A percentile compares a stretch with the other conserved stretches of the same genome.
Evolutionary conservation across 2,113 vertebrate genomes (phyloP).

Genomic region (Stercorarius parasiticus): DNA sequence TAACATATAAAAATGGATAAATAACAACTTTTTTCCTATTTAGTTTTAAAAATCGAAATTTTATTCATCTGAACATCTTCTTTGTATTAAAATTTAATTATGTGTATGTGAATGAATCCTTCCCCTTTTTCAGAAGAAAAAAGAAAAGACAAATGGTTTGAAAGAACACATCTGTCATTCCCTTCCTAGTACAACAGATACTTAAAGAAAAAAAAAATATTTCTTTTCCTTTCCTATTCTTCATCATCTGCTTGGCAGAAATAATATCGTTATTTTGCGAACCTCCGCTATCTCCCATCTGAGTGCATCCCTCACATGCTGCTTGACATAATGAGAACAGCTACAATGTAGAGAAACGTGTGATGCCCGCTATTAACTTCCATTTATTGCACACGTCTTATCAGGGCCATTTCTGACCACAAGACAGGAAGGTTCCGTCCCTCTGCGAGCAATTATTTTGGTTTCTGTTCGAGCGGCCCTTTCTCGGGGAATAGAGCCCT

Average conservation of each 20-base stretch:
- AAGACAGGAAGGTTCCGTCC: neutral
- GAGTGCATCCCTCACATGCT: neutral
- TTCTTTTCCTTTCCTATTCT: neutral
- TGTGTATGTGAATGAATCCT: fast-evolving
- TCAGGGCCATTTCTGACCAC: neutral
- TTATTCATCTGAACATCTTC: neutral
- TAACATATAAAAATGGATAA: neutral
- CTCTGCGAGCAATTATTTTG: no score
- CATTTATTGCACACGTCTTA: no score
- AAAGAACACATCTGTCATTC: neutral
- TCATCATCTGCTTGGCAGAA: neutral
- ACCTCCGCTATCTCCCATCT: neutral
- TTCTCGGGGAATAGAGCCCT: neutral
- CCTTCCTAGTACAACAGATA: neutral
- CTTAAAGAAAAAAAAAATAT: neutral
- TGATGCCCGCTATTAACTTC: neutral
- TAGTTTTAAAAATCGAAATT: fast-evolving
- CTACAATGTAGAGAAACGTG: neutral
- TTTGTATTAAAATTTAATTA: neutral
- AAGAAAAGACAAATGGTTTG: neutral
- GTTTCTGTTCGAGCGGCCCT: fast-evolving
- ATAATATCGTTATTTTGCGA: neutral
- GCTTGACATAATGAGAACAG: neutral
- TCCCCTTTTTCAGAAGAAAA: neutral
- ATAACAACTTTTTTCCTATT: neutral